These are phyloP conservation scores for Antennarius maculatus DNA, from an alignment of 2,797 vertebrate species.

Conservation along the genomic window DNA sequence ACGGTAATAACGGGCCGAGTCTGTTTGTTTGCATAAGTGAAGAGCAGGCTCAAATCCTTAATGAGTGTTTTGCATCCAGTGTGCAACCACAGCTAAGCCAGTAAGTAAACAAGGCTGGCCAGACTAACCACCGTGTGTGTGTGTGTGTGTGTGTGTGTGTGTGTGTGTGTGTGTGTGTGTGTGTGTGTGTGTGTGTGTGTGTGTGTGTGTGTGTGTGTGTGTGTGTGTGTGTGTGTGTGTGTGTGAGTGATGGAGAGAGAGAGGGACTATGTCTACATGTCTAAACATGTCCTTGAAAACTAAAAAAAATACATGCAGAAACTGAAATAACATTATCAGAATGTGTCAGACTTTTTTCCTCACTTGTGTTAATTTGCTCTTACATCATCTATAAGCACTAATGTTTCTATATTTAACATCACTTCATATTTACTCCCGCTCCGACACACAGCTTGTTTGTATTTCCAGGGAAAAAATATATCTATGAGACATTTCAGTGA, in stretches of 20 bases:
- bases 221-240: slow-evolving; percentile 15
- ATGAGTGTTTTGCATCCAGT: slow-evolving; percentile 81
- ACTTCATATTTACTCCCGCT: slow-evolving; percentile 53
- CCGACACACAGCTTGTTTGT: slow-evolving; percentile 52
- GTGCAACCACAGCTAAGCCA: slow-evolving; percentile 81
- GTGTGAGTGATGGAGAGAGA: slow-evolving; percentile 6
- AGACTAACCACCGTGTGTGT: slow-evolving; percentile 70
- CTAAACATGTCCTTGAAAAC: slow-evolving; percentile 44
- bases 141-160: slow-evolving; percentile 45
- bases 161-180: slow-evolving; percentile 22
- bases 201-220: slow-evolving; percentile 46
- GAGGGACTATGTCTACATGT: slow-evolving; percentile 35
- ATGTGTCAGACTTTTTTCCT: slow-evolving; percentile 37
- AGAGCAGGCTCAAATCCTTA: slow-evolving; percentile 80
- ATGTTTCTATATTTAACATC: slow-evolving; percentile 66
- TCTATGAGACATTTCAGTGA: slow-evolving; percentile 37
- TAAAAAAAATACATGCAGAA: slow-evolving; percentile 21
- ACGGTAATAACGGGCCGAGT: slow-evolving; percentile 71
- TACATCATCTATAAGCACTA: slow-evolving; percentile 44
- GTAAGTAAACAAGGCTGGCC: slow-evolving; percentile 79
- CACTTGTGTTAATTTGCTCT: slow-evolving; percentile 28
- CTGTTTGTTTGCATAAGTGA: slow-evolving; percentile 81
- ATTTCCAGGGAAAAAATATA: slow-evolving; percentile 44
- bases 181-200: slow-evolving; percentile 30
- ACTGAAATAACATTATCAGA: slow-evolving; percentile 36